These are phyloP conservation scores for Pseudachorutes palmiensis DNA, from an alignment of 1,140 invertebrate species.

Conservation along the genomic window DNA sequence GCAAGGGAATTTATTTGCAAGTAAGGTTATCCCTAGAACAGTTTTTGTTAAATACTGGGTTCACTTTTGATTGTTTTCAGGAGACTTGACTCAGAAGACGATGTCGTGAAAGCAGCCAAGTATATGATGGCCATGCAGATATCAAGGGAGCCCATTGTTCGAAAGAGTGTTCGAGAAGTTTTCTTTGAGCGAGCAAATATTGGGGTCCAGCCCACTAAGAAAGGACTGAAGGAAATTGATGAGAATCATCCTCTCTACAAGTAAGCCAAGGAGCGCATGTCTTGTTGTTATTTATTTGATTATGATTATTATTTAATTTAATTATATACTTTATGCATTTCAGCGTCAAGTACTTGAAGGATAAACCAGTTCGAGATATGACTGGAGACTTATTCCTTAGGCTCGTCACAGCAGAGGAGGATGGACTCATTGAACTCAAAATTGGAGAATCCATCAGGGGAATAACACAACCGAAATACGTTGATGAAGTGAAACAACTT, in stretches of 20 bases:
- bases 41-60: background rate
- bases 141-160: constrained; percentile 78
- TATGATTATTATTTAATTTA: background rate
- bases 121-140: constrained; percentile 92
- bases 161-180: constrained; percentile 76
- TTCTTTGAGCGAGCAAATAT: constrained; percentile 85
- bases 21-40: no score
- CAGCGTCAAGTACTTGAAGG: background rate
- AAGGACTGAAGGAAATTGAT: constrained; percentile 85
- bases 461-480: constrained; percentile 63
- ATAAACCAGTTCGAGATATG: background rate
- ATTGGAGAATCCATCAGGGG: constrained; percentile 70
- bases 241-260: constrained; percentile 80
- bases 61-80: constrained; percentile 26
- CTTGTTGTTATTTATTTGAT: background rate
- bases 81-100: constrained; percentile 57
- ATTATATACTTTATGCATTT: background rate
- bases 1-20: constrained; percentile 63
- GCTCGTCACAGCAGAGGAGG: constrained; percentile 47
- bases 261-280: constrained; percentile 35
- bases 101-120: constrained; percentile 76
- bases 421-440: constrained; percentile 66
- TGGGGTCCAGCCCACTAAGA: constrained; percentile 74
- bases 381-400: background rate
- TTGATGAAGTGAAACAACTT: constrained; percentile 84